Conservation (phyloP, 2,888 invertebrate species). For the Phania funesta region DNA sequence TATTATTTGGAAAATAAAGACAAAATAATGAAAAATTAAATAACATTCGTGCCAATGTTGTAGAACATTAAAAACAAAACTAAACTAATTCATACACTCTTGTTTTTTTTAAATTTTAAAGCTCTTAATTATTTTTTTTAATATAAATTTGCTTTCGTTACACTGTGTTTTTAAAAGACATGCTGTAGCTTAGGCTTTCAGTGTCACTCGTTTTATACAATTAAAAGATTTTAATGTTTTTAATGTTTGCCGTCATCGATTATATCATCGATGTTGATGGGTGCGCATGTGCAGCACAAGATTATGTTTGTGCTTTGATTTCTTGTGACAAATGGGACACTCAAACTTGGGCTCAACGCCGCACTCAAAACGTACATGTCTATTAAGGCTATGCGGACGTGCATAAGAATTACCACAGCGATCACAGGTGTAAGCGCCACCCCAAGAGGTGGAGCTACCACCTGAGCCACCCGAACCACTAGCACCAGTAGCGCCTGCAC, state of each 20-base stretch:
- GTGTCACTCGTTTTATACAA: conserved; percentile 48
- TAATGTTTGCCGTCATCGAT: conserved; percentile 71
- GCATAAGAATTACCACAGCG: conserved; percentile 83
- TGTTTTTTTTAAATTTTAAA: conserved; percentile 28
- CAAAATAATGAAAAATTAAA: conserved; percentile 61
- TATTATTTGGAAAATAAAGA: conserved; percentile 78
- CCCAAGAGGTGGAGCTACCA: conserved; percentile 70
- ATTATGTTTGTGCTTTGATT: conserved; percentile 81
- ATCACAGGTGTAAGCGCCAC: conserved; percentile 81
- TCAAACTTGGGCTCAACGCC: conserved; percentile 84
- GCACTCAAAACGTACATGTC: conserved; percentile 84
- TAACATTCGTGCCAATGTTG: conserved; percentile 69
- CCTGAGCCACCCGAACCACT: conserved; percentile 66
- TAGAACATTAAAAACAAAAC: conserved; percentile 50
- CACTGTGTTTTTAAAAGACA: neutral
- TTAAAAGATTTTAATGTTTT: conserved; percentile 46
- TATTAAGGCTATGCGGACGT: conserved; percentile 82
- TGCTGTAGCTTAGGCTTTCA: conserved; percentile 51
- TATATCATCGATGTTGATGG: conserved; percentile 81
- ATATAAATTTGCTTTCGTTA: conserved; percentile 2
- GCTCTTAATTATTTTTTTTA: conserved; percentile 24
- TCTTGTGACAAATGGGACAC: conserved; percentile 84
- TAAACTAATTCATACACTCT: conserved; percentile 15
- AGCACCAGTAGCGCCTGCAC: conserved; percentile 67
- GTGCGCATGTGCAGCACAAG: conserved; percentile 81